phyloP scores from a whole-genome alignment of 2,797 vertebrate species.

The Acipenser transmontanus region DNA sequence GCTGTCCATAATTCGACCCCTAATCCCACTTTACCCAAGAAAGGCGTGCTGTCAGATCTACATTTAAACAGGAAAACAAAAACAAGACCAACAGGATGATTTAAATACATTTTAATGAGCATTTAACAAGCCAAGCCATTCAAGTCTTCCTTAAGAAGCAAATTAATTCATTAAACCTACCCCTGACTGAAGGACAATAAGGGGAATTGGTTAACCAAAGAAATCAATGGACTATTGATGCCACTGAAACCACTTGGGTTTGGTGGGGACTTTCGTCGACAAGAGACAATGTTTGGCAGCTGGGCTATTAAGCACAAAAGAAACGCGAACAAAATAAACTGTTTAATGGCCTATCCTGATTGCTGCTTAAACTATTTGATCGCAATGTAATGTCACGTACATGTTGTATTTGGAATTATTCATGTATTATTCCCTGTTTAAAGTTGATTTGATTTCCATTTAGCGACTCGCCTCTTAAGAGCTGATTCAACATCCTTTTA shows the following conservation, averaged over 20 bases:
- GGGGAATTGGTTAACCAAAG: slow-evolving; percentile 39
- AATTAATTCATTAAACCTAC: slow-evolving; percentile 32
- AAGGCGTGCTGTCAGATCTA: slow-evolving; percentile 77
- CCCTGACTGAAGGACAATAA: slow-evolving; percentile 34
- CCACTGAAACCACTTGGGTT: slow-evolving; percentile 28
- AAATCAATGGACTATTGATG: slow-evolving; percentile 21
- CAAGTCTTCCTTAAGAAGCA: slow-evolving; percentile 30
- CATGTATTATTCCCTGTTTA: neutral
- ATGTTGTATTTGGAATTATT: neutral
- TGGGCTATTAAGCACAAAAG: slow-evolving; percentile 40
- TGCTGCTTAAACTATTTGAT: neutral
- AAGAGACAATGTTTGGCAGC: slow-evolving; percentile 27
- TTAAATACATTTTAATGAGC: slow-evolving; percentile 55
- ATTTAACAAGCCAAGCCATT: slow-evolving; percentile 45
- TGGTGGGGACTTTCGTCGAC: slow-evolving; percentile 34
- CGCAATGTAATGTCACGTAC: neutral
- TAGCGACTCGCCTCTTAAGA: too few relatives aligned
- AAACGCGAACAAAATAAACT: slow-evolving; percentile 25
- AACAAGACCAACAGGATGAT: slow-evolving; percentile 45
- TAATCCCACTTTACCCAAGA: slow-evolving; percentile 88
- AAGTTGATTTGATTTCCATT: too few relatives aligned
- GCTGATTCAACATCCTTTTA: too few relatives aligned
- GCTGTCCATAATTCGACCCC: slow-evolving; percentile 21
- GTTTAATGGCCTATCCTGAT: neutral
- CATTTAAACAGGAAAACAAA: slow-evolving; percentile 39